These are phyloP conservation scores for Lymantria dispar DNA, from an alignment of 2,888 invertebrate genomes.

Conservation along the genomic window DNA sequence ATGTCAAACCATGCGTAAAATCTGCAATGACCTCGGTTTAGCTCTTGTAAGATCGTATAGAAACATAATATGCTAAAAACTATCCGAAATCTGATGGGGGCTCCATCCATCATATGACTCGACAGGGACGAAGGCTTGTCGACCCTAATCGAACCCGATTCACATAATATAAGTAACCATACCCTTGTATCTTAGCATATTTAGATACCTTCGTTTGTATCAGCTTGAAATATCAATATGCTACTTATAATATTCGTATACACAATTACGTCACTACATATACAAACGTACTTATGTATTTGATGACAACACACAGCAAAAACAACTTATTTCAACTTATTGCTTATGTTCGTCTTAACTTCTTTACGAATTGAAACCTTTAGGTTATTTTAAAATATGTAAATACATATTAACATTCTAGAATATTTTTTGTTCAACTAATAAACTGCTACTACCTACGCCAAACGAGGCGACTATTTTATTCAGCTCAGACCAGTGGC, in stretches of 20 bases:
- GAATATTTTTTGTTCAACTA: no score
- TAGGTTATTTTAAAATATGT: no score
- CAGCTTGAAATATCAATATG: background rate
- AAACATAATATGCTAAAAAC: slow-evolving; percentile 63
- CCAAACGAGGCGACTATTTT: no score
- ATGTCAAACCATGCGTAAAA: background rate
- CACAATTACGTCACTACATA: background rate
- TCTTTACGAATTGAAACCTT: no score
- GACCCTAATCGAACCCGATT: slow-evolving; percentile 75
- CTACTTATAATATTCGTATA: background rate
- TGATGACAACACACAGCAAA: no score
- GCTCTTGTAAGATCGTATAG: slow-evolving; percentile 37
- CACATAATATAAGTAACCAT: slow-evolving; percentile 45
- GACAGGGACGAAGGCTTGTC: slow-evolving; percentile 74
- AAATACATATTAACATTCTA: no score
- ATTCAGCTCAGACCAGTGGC: no score
- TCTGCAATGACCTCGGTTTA: slow-evolving; percentile 41
- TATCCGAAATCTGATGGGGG: slow-evolving; percentile 71
- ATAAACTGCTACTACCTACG: no score
- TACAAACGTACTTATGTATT: no score
- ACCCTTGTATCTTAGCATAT: slow-evolving; percentile 30
- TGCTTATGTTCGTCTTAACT: no score
- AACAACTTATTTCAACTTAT: no score
- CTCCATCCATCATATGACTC: slow-evolving; percentile 69
- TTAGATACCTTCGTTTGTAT: slow-evolving; percentile 37